These are phyloP conservation scores for Ceratosolen fusciceps DNA, from an alignment of 1,140 invertebrate species.

Conservation along the genomic window DNA sequence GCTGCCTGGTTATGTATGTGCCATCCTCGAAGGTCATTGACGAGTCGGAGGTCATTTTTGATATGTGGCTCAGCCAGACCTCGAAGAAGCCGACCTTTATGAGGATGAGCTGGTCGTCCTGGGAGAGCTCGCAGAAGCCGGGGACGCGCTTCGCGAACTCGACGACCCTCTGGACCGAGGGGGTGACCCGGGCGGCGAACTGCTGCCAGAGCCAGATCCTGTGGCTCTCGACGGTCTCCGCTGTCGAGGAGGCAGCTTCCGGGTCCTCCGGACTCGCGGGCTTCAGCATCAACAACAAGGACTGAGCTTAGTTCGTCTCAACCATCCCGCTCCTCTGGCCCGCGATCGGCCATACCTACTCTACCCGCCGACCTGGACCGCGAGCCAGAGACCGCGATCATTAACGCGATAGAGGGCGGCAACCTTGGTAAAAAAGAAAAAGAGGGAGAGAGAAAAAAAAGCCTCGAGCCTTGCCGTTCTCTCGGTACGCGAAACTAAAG, in stretches of 20 bases:
- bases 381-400: not conserved
- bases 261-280: constrained; percentile 70
- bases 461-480: too few species aligned
- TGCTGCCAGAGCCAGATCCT: constrained; percentile 84
- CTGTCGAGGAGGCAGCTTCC: constrained; percentile 78
- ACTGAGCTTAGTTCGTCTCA: not conserved
- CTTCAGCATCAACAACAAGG: constrained; percentile 51
- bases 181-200: constrained; percentile 83
- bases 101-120: constrained; percentile 94
- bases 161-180: constrained; percentile 91
- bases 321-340: too few species aligned
- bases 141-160: constrained; percentile 94
- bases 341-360: not conserved
- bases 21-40: constrained; percentile 94
- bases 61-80: constrained; percentile 92
- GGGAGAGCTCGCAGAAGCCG: constrained; percentile 87
- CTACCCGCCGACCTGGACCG: too few species aligned
- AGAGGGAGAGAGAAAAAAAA: not conserved
- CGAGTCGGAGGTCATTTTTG: constrained; percentile 85
- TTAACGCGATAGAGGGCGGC: not conserved
- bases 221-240: constrained; percentile 78
- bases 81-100: constrained; percentile 98
- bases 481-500: too few species aligned
- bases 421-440: too few species aligned
- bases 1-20: constrained; percentile 85